A percentile compares a stretch with the other conserved stretches of the same genome.
These are phyloP conservation scores for Apis mellifera DNA, from an alignment of 1,140 invertebrate species.

Conservation along the genomic window Amel_HAv3.1 CM009931.2:12907001-12907500, in stretches of 20 bases:
- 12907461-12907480: not conserved
- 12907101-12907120: too few species aligned
- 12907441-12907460: too few species aligned
- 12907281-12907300: conserved; percentile 42
- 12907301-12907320: conserved; percentile 37
- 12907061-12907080: too few species aligned
- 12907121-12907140: not conserved
- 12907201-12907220: conserved; percentile 33
- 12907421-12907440: not conserved
- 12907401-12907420: not conserved
- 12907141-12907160: not conserved
- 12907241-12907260: conserved; percentile 19
- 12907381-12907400: conserved; percentile 1
- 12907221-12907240: conserved; percentile 27
- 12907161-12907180: conserved; percentile 25
- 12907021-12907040: too few species aligned
- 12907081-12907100: too few species aligned
- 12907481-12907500: too few species aligned
- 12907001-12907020: too few species aligned
- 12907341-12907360: conserved; percentile 32
- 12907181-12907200: conserved; percentile 15
- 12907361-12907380: not conserved
- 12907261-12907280: conserved; percentile 41
- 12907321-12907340: conserved; percentile 29
- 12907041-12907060: too few species aligned